Percentiles rank a stretch among this genome's conserved stretches.
Evolutionary conservation across 2,113 vertebrate genomes (phyloP).

Genomic region (Anoura caudifer): DNA sequence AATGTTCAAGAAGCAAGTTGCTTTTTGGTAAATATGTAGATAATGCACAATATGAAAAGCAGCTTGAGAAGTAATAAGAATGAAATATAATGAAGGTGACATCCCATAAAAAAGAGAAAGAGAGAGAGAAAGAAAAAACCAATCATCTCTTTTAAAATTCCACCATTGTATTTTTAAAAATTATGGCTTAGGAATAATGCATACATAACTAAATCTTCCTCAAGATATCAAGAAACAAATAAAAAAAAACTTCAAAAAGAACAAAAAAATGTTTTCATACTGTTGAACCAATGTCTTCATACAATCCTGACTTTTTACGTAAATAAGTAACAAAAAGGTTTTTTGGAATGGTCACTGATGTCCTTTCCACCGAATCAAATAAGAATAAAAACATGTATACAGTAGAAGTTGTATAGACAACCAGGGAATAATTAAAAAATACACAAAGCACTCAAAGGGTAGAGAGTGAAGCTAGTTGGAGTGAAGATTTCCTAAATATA

Average conservation of each 20-base stretch:
- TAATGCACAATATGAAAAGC: background rate
- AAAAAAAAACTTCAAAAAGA: background rate
- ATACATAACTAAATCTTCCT: background rate
- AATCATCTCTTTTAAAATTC: background rate
- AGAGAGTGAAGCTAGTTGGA: background rate
- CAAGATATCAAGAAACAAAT: background rate
- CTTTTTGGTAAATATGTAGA: background rate
- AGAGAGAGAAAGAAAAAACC: background rate
- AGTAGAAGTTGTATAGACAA: background rate
- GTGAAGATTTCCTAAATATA: slow-evolving; percentile 23
- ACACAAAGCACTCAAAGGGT: background rate
- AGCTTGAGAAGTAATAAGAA: background rate
- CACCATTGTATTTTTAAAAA: background rate
- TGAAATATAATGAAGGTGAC: background rate
- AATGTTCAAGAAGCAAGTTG: background rate
- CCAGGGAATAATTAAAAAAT: background rate
- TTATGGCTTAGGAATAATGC: background rate
- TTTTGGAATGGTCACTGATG: background rate
- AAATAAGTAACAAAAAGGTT: background rate
- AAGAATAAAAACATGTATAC: background rate
- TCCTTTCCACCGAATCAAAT: background rate
- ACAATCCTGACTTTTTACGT: background rate
- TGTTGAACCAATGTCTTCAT: background rate
- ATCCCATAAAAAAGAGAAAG: background rate
- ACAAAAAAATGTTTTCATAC: background rate